Base-by-base conservation (phyloP, 2,888 invertebrate species). In the Aporophyla nigra region DNA sequence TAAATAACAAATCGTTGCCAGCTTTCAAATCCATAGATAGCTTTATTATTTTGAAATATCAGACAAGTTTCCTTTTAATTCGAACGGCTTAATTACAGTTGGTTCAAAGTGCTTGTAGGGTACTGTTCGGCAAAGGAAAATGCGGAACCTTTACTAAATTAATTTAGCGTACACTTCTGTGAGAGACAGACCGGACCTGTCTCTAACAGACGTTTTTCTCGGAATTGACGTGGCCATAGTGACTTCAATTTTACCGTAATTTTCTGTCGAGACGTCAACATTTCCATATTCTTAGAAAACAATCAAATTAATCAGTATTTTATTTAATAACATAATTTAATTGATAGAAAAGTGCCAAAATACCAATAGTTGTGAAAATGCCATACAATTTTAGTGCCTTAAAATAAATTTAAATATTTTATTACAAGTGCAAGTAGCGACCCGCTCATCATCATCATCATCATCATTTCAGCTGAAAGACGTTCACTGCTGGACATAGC, bases 1-100 rank as follows among this genome's bases (percentile, higher is more conserved):
- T 83, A 76, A 69, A 83, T 68, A 73, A 63, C 40, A 72, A 78
- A 85, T 66, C 69, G 58, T 62, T 71, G 58, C 56, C 58, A 76
- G 49, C 71, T 85, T 78, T 70, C 69, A 58, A 71, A 49, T 33
- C 80, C 75, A 19, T 70, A 68, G 14, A 63, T 43, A 49, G 59
- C 53, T 72, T 70, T 49, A 77, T 61, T 62, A 76, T 79, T 80
- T 70, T 49, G 66, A 70, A 80, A 80, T 71, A 66, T 62, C 63
- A n/a, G 33, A 62, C 62, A 40, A 71, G 76, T 78, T 80, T 75
- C 68, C 72, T 73, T 78, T 68, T 46, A 46, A 59, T 65, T 53
- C n/a, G 12, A 81, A 56, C 33, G 61, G 62, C 43, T 74, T 67
- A 24, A 78, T 67, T 62, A 74, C 46, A 43, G 14, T 51, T 56